Base-by-base conservation (phyloP, 2,797 vertebrate genomes). In the Myotis myotis region DNA sequence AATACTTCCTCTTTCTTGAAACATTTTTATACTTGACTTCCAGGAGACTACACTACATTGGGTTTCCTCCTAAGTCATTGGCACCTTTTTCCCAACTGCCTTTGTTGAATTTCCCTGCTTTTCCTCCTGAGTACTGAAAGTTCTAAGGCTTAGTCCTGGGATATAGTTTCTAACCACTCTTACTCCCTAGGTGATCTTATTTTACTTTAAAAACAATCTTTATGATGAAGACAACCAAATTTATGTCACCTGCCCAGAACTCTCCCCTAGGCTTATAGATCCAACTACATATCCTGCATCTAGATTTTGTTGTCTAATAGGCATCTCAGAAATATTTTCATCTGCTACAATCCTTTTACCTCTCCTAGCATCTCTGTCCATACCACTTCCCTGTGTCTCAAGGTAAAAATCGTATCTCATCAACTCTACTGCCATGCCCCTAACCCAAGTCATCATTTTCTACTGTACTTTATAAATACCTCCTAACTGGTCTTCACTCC, bases 131-230 rank as follows among this genome's bases (percentile, higher is more conserved):
- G 25, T 51, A 66, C 8, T 16, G 28, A 55, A 84, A 68, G 47
- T 9, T 64, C 30, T 78, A 93, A 81, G 41, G 6, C 19, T 78
- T 49, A 74, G 66, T 64, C 44, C 71, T 80, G 28, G 57, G 60
- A 19, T 57, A 66, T 36, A 36, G 51, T 74, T 44, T 68, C 3
- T 78, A 89, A 16, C 17, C 36, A 68, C 41, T 49, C 57, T 90
- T 81, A 51, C 22, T 75, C 23, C 33, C 30, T 36, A 38, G 15
- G 33, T 2, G 6, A 87, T 64, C 25, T 55, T 55, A 72, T 28
- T 79, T 87, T 25, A 79, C 17, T 88, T 74, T 64, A 51, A 91
- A 94, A 85, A n/a, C 17, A 44, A 66, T 91, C 80, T 82, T 78
- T 10, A 7, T 62, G 19, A 75, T 74, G n/a, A 41, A 93, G 64